A percentile compares a stretch with the other conserved stretches of the same genome.
phyloP scores from a whole-genome alignment of 2,888 invertebrate genomes.

The Tridacna crocea region DNA sequence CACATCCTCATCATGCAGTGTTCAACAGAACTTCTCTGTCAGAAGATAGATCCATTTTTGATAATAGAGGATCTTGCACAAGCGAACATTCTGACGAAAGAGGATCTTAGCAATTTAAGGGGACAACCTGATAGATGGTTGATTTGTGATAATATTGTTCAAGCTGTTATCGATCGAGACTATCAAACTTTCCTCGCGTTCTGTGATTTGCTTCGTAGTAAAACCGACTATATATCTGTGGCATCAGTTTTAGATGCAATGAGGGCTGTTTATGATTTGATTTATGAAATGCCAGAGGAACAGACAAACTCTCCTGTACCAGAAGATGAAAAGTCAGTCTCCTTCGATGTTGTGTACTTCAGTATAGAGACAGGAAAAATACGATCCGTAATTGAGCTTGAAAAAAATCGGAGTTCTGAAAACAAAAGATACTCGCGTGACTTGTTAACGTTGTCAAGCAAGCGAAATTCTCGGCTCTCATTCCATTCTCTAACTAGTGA shows the following conservation, averaged over 20 bases:
- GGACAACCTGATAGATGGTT: conserved; percentile 74
- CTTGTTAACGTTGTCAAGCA: conserved; percentile 61
- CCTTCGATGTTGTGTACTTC: conserved; percentile 79
- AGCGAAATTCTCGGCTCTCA: conserved; percentile 72
- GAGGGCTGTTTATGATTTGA: conserved; percentile 75
- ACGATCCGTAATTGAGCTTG: conserved; percentile 78
- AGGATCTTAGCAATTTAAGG: conserved; percentile 70
- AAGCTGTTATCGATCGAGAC: conserved; percentile 68
- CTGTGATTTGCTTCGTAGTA: conserved; percentile 73
- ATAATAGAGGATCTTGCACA: conserved; percentile 70
- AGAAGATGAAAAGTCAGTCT: conserved; percentile 77
- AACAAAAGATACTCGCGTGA: conserved; percentile 66
- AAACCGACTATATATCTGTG: conserved; percentile 71
- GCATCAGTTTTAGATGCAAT: conserved; percentile 77
- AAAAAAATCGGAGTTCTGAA: conserved; percentile 69
- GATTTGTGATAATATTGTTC: conserved; percentile 75
- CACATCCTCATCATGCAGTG: conserved; percentile 76
- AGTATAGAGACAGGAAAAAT: conserved; percentile 75
- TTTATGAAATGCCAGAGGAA: conserved; percentile 69
- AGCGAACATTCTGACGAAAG: conserved; percentile 65
- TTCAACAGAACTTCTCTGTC: conserved; percentile 74
- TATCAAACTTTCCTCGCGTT: conserved; percentile 73
- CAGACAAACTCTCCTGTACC: conserved; percentile 65
- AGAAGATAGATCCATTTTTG: conserved; percentile 74
- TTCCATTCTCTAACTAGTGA: conserved; percentile 69